Evolutionary conservation across 2,797 vertebrate species (phyloP).

Genomic region (Parambassis ranga): DNA sequence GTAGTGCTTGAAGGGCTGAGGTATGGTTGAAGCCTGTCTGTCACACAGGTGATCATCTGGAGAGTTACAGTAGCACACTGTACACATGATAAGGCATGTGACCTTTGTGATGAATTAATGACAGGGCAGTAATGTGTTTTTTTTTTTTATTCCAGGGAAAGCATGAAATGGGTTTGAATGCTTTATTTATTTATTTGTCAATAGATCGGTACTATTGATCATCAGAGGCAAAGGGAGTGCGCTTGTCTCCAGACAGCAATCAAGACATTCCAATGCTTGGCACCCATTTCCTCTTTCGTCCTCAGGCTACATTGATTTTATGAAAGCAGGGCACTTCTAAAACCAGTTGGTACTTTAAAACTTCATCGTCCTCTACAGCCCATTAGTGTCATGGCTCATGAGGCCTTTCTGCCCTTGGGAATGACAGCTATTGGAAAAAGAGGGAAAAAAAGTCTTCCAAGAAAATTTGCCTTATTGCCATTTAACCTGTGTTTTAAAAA

Average conservation of each 20-base stretch:
- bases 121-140: constrained; percentile 11
- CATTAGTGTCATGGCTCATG: constrained; percentile 41
- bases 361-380: constrained; percentile 41
- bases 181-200: constrained; percentile 62
- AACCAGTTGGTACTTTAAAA: constrained; percentile 59
- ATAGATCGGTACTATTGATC: constrained; percentile 83
- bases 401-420: constrained; percentile 39
- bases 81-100: neutral
- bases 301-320: constrained; percentile 83
- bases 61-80: neutral
- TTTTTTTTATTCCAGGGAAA: constrained; percentile 41
- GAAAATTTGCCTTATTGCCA: constrained; percentile 29
- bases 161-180: constrained; percentile 56
- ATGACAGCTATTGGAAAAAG: constrained; percentile 29
- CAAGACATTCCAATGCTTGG: constrained; percentile 70
- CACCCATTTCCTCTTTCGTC: constrained; percentile 72
- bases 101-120: constrained; percentile 13
- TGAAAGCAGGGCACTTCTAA: constrained; percentile 59
- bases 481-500: constrained; percentile 24
- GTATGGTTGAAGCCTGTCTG: constrained; percentile 10
- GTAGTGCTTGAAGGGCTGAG: neutral
- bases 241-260: constrained; percentile 70
- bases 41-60: constrained; percentile 35
- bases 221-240: constrained; percentile 19
- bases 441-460: constrained; percentile 9